A percentile compares a stretch with the other conserved stretches of the same genome.
Evolutionary conservation across 2,797 vertebrate species (phyloP).

Genomic region (Gymnodraco acuticeps): DNA sequence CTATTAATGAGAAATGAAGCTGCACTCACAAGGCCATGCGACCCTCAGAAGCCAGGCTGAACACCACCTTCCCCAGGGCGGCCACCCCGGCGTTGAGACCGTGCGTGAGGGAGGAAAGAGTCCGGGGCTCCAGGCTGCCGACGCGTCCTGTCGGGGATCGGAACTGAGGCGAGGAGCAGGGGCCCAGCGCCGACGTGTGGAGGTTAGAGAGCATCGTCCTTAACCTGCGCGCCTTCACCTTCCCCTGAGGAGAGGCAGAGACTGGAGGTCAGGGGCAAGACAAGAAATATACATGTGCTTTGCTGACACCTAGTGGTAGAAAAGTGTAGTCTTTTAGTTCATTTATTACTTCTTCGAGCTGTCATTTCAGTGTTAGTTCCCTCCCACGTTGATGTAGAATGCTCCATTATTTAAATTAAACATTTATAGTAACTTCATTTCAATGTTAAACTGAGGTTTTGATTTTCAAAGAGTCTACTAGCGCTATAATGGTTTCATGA

Average conservation of each 20-base stretch:
- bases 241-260: conserved; percentile 82
- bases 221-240: conserved; percentile 89
- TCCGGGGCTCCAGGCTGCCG: conserved; percentile 83
- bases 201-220: conserved; percentile 90
- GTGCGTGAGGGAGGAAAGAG: conserved; percentile 81
- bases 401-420: background rate
- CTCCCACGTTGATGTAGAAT: background rate
- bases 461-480: background rate
- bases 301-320: conserved; percentile 71
- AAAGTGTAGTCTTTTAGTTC: background rate
- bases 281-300: background rate
- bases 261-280: background rate
- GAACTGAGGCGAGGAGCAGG: conserved; percentile 87
- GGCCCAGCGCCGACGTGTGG: conserved; percentile 85
- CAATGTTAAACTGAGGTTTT: conserved; percentile 2
- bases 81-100: conserved; percentile 86
- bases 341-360: background rate
- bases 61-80: conserved; percentile 92
- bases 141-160: conserved; percentile 84
- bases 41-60: conserved; percentile 91
- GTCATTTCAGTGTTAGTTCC: background rate
- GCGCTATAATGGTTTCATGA: no score
- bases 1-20: background rate
- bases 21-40: conserved; percentile 93
- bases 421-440: background rate